Evolutionary conservation across 2,113 vertebrate species (phyloP), one percentile per base, ranked within the genome.

Genomic region (Steatornis caripensis): DNA sequence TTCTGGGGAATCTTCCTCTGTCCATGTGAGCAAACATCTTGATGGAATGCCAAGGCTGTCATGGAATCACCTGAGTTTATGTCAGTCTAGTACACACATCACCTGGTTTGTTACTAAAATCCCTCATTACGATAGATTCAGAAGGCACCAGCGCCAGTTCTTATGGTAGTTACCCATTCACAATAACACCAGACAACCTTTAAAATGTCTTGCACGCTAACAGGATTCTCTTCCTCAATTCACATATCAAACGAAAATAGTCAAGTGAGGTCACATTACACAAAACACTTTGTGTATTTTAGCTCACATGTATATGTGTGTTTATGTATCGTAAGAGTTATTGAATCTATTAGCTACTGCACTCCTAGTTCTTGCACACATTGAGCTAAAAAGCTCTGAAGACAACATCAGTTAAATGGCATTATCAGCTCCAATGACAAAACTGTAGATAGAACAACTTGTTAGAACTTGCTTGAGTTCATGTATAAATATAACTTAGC

Each of bases 231-330:
- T 36, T 70, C 45, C 8, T 76, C 27, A 82, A 45, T n/a, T 69
- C 21, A 61, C 1, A 0, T 22, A 78, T 11, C 8, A 92, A 77
- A 72, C 36, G 3, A 62, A 80, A 92, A 49, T 32, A 84, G 10
- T 55, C 37, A 84, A 3, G 15, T 57, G 16, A 83, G 5, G 8
- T 71, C 39, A 29, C 5, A 53, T 32, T n/a, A 57, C 6, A 77
- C 13, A 9, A 64, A 51, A 60, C 34, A 55, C 2, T 46, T 76
- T 5, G 5, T 19, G 3, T 11, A 34, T n/a, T 34, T 94, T 53
- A 60, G 23, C 6, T 46, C 5, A 3, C 5, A 36, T 10, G 4
- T 15, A 29, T 11, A 1, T 6, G 3, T 26, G 7, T 29, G 3
- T 27, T 32, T n/a, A 23, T 6, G 2, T 12, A 46, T 0, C 2